phyloP scores from a whole-genome alignment of 2,797 vertebrate species.

The Petrocephalus schoutedeni region DNA sequence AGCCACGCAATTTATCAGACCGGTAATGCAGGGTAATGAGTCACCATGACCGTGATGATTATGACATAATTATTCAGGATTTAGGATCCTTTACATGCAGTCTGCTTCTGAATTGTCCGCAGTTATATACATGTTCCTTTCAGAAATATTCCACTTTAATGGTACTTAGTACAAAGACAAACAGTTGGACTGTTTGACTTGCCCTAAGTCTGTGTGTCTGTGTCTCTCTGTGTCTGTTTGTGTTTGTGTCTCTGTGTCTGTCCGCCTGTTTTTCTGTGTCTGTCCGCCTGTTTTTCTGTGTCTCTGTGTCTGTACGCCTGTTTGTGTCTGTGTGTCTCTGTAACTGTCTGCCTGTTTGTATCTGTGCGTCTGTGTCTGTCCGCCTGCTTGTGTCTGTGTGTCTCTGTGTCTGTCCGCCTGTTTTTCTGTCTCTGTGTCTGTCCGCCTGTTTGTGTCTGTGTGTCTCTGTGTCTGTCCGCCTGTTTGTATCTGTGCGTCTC shows the following conservation, averaged over 20 bases:
- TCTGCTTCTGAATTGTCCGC: not conserved
- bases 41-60: not conserved
- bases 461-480: too few relatives aligned
- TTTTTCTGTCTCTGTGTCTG: too few relatives aligned
- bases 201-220: not conserved
- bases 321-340: not conserved
- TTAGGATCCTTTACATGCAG: not conserved
- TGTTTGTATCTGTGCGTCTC: too few relatives aligned
- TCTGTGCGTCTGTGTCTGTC: too few relatives aligned
- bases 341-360: too few relatives aligned
- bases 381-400: too few relatives aligned
- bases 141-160: not conserved
- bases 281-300: not conserved
- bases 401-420: too few relatives aligned
- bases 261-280: not conserved
- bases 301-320: not conserved
- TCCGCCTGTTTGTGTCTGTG: not conserved
- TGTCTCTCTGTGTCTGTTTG: not conserved
- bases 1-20: conserved; percentile 1
- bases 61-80: not conserved
- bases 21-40: not conserved
- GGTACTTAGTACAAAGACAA: not conserved
- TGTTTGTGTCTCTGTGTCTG: not conserved
- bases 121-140: not conserved
- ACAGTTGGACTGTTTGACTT: not conserved